Percentiles rank a stretch among this genome's conserved stretches.
These are phyloP conservation scores for Antitype chi DNA, from an alignment of 2,888 invertebrate genomes.

Conservation along the genomic window DNA sequence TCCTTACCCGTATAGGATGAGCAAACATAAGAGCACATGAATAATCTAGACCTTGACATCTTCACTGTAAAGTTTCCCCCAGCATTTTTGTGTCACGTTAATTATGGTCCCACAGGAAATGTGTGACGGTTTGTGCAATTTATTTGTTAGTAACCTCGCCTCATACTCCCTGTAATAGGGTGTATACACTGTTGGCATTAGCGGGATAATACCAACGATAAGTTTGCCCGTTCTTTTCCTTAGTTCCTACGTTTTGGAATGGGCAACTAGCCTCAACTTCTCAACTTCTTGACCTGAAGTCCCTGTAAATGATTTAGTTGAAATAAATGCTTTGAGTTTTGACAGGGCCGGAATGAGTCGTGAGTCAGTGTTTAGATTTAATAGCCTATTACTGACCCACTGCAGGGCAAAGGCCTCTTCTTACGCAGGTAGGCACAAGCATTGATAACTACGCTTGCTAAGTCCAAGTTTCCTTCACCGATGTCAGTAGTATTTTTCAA, in stretches of 20 bases:
- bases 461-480: no score
- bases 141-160: constrained; percentile 68
- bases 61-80: constrained; percentile 58
- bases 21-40: constrained; percentile 27
- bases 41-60: constrained; percentile 47
- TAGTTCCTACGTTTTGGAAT: no score
- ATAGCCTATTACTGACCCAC: no score
- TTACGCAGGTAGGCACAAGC: no score
- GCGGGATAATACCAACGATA: constrained; percentile 57
- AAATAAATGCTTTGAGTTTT: no score
- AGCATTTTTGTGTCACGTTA: constrained; percentile 78
- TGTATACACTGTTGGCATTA: constrained; percentile 60
- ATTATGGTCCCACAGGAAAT: constrained; percentile 75
- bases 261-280: no score
- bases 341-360: background rate
- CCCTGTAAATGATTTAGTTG: no score
- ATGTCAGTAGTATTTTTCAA: no score
- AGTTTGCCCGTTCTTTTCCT: no score
- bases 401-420: no score
- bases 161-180: constrained; percentile 63
- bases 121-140: constrained; percentile 72
- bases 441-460: no score
- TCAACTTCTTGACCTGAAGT: no score
- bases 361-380: background rate
- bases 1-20: constrained; percentile 9